Base-by-base conservation (phyloP, 2,797 vertebrate genomes). In the Enteromius anoplus region DNA sequence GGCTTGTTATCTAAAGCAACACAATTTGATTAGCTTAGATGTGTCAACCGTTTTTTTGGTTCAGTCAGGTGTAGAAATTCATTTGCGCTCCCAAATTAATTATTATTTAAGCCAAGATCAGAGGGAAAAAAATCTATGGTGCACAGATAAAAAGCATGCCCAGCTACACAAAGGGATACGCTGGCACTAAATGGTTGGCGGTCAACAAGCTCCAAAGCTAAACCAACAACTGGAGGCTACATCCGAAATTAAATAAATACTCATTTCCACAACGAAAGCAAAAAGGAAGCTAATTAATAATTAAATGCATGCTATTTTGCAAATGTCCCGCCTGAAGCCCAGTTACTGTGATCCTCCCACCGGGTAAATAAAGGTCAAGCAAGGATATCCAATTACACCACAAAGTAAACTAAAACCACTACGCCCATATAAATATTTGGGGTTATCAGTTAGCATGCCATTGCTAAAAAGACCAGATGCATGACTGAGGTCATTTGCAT, bases 211-310 rank as follows among this genome's bases (percentile, higher is more conserved):
- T 40, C 69, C 75, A 19, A 64, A 32, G 19, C 26, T 26, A 42
- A 83, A 42, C 23, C 70, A 32, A 70, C 21, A 78, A 62, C 83
- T 78, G 58, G 53, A 81, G 77, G 51, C 42, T 23, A 68, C 49
- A 2, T 65, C 62, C 66, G 45, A 32, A 81, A 76, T 75, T 70
- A 69, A 80, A 80, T 80, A 78, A 79, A 77, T 68, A 17, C 32
- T 45, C 15, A 60, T 84, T 84, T 82, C 55, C 71, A 80, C 23
- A 71, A 32, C 12, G 0, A 70, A 53, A 60, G 23, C 26, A 75
- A 83, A 58, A 45, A 29, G 42, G 19, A 76, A 77, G 58, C 21
- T 55, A 66, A 80, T 83, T 62, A 85, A 75, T 84, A 80, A 78
- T 40, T 42, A 51, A 73, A 58, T 42, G 19, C 15, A 47, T 10